Percentiles rank a stretch among this genome's conserved stretches.
Evolutionary conservation across 1,140 invertebrate species (phyloP).

Genomic region (Hyphantria cunea): DNA sequence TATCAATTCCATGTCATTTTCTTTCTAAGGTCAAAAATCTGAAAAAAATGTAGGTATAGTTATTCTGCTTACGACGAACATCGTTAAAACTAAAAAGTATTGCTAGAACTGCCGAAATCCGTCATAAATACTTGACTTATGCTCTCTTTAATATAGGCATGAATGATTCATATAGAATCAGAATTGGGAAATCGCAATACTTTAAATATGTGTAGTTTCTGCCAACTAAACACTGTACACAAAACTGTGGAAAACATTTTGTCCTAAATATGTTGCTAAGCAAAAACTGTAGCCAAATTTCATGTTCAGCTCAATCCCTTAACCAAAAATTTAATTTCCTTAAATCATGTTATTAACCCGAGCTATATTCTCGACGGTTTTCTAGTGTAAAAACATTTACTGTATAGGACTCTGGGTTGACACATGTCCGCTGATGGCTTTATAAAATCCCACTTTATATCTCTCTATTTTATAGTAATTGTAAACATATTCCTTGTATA

Average conservation of each 20-base stretch:
- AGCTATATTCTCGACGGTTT: conserved; percentile 6
- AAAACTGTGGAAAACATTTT: not conserved
- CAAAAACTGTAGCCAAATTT: conserved; percentile 5
- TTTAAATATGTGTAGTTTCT: not conserved
- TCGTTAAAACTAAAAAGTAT: not conserved
- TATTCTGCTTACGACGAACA: not conserved
- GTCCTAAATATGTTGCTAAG: not conserved
- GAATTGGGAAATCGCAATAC: conserved; percentile 5
- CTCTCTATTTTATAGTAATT: conserved; percentile 32
- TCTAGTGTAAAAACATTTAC: conserved; percentile 24
- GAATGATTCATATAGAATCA: conserved; percentile 15
- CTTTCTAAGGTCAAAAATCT: too few relatives aligned
- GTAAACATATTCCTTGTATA: too few relatives aligned
- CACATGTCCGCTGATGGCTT: conserved; percentile 55
- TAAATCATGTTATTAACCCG: conserved; percentile 22
- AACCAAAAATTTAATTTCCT: conserved; percentile 19
- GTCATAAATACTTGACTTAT: conserved; percentile 7
- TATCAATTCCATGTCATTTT: too few relatives aligned
- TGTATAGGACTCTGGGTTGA: conserved; percentile 34
- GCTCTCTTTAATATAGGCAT: conserved; percentile 10
- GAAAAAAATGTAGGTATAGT: too few relatives aligned
- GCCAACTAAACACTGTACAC: not conserved
- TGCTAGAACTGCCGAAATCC: not conserved
- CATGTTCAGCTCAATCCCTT: not conserved
- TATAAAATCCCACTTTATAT: conserved; percentile 32